Conservation (phyloP, 2,888 invertebrate genomes). For the Acrobasis repandana region DNA sequence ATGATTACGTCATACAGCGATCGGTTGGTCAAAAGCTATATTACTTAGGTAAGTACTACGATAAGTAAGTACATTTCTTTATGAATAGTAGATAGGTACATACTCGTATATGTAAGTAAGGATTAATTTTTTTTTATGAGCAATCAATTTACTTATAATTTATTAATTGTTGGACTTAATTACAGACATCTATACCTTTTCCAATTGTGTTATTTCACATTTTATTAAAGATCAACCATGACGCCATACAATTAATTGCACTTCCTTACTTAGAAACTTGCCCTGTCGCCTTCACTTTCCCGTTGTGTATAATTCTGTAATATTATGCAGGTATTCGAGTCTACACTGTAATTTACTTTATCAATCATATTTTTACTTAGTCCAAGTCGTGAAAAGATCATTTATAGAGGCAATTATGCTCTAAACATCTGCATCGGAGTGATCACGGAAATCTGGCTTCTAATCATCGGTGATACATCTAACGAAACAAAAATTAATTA, state of each 20-base stretch:
- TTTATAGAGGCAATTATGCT: constrained; percentile 72
- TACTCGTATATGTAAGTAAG: no score
- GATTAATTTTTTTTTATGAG: no score
- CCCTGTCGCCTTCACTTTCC: constrained; percentile 2
- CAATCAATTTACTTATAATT: no score
- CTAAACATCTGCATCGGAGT: constrained; percentile 73
- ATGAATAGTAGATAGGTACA: no score
- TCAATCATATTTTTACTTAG: constrained; percentile 20
- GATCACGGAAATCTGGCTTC: constrained; percentile 61
- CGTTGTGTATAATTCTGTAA: constrained; percentile 8
- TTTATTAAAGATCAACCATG: neutral
- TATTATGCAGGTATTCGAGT: constrained; percentile 12
- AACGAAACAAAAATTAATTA: constrained; percentile 79
- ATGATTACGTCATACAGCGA: neutral
- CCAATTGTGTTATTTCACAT: no score
- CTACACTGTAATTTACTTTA: constrained; percentile 17
- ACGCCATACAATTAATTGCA: constrained; percentile 5
- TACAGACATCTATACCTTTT: no score
- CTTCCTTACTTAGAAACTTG: constrained; percentile 16
- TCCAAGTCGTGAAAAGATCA: constrained; percentile 65
- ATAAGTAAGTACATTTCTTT: no score
- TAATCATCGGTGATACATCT: constrained; percentile 80
- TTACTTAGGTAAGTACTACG: neutral
- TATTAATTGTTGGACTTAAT: no score
- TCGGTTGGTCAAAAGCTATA: neutral